These are phyloP conservation scores for Metacarcinus magister DNA, from an alignment of 2,888 invertebrate species.

Conservation along the genomic window DNA sequence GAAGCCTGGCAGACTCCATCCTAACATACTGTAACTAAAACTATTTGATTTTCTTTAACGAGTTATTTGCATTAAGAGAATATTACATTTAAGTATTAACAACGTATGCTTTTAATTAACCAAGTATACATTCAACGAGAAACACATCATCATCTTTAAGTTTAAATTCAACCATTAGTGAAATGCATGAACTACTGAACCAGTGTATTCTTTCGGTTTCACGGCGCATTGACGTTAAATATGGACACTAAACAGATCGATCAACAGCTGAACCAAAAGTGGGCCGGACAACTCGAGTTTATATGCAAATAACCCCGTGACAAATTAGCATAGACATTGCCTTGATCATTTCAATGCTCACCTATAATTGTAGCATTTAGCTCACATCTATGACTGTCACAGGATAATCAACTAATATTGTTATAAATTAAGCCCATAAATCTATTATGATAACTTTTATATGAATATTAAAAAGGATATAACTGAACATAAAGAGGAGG, in stretches of 20 bases:
- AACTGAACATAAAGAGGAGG: not conserved
- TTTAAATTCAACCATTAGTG: not conserved
- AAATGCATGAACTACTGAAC: not conserved
- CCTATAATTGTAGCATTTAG: conserved; percentile 7
- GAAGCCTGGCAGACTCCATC: not conserved
- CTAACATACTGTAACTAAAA: not conserved
- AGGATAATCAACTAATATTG: conserved; percentile 26
- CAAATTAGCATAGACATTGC: conserved; percentile 5
- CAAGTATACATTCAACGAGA: not conserved
- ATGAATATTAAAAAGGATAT: conserved; percentile 26
- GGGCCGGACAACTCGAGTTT: not conserved
- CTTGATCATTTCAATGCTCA: conserved; percentile 6
- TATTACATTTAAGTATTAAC: not conserved
- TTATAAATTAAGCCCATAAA: conserved; percentile 26
- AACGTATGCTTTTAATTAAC: not conserved
- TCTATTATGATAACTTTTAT: not conserved
- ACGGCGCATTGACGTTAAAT: not conserved
- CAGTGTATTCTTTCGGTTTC: not conserved
- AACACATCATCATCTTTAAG: not conserved
- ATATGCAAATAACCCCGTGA: not conserved
- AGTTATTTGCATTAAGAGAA: not conserved
- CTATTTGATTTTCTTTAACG: not conserved
- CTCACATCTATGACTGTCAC: conserved; percentile 15
- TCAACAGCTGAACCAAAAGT: not conserved
- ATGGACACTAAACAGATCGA: not conserved